A percentile compares a stretch with the other conserved stretches of the same genome.
Conservation (phyloP, 2,888 invertebrate species). For the Biston betularia region DNA sequence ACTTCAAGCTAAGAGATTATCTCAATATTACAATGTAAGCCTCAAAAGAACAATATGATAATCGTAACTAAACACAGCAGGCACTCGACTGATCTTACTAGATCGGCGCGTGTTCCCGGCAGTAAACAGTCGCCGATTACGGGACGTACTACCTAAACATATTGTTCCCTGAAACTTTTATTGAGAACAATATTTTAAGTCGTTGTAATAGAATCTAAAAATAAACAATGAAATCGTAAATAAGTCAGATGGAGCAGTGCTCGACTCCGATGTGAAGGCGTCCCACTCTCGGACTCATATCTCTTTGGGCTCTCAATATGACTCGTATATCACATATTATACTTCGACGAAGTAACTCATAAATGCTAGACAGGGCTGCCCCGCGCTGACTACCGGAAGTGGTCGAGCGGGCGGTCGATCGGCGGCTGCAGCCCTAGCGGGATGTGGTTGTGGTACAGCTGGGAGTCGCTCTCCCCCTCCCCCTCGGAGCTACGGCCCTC, state of each 20-base stretch:
- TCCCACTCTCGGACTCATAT: background rate
- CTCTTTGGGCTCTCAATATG: constrained; percentile 17
- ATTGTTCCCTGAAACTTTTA: too few relatives aligned
- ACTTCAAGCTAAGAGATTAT: too few relatives aligned
- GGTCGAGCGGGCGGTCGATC: constrained; percentile 76
- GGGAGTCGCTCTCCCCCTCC: constrained; percentile 50
- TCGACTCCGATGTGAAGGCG: background rate
- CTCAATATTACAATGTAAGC: too few relatives aligned
- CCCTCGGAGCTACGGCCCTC: constrained; percentile 73
- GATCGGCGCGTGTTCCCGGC: too few relatives aligned
- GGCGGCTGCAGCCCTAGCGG: constrained; percentile 79
- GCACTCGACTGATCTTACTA: too few relatives aligned
- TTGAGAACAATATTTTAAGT: background rate
- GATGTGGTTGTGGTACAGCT: constrained; percentile 77
- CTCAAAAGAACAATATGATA: too few relatives aligned
- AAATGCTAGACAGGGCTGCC: constrained; percentile 26
- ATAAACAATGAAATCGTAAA: background rate
- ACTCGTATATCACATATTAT: constrained; percentile 52
- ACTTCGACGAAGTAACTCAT: constrained; percentile 46
- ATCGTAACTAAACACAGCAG: too few relatives aligned
- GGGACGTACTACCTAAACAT: too few relatives aligned
- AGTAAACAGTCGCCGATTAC: too few relatives aligned
- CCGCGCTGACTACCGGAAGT: constrained; percentile 67
- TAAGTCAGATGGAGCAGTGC: background rate
- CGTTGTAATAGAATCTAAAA: background rate